Base-by-base conservation (phyloP, 2,113 vertebrate species). In the Myrmecophaga tridactyla region DNA sequence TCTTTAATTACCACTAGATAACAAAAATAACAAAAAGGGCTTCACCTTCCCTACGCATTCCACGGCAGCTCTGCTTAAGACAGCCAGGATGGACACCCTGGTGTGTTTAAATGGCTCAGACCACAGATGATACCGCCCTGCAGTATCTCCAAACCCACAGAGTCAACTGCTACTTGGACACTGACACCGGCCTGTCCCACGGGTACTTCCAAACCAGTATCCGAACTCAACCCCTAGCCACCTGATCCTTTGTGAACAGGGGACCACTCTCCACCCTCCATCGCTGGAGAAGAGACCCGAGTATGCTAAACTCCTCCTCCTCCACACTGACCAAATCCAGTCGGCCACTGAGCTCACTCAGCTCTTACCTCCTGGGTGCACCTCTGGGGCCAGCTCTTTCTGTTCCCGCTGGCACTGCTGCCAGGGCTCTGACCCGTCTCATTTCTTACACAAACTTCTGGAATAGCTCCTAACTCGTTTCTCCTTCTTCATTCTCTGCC, bases 1-100 rank as follows among this genome's bases (percentile, higher is more conserved):
- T 83, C 73, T 86, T 65, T 90, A 83, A 96, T 91, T 78, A 89
- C 77, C 73, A 36, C 31, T 56, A 53, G 77, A 83, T 31, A 69
- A 83, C 48, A 65, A 65, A 69, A 78, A 62, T 1, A 43, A 90
- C 1, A 6, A 65, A 4, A 73, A 82, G 75, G 43, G 20, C 25
- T 58, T 77, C 69, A 51, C 34, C 51, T 70, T 63, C 73, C 34
- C 80, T 6, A 0, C 0, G 7, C 11, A 15, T 20, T 18, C n/a
- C 51, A 20, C 0, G 17, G 89, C 1, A 5, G 53, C 53, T 51
- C 62, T 46, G 43, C 62, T 36, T 27, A 29, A n/a, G 73, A 48
- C 62, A 6, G n/a, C 31, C 4, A 0, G 84, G 48, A 56, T 65
- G 48, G 65, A 48, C 11, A 39, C 77, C 53, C 48, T 4, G 18